phyloP scores from a whole-genome alignment of 2,113 vertebrate genomes.

The Manacus vitellinus region DNA sequence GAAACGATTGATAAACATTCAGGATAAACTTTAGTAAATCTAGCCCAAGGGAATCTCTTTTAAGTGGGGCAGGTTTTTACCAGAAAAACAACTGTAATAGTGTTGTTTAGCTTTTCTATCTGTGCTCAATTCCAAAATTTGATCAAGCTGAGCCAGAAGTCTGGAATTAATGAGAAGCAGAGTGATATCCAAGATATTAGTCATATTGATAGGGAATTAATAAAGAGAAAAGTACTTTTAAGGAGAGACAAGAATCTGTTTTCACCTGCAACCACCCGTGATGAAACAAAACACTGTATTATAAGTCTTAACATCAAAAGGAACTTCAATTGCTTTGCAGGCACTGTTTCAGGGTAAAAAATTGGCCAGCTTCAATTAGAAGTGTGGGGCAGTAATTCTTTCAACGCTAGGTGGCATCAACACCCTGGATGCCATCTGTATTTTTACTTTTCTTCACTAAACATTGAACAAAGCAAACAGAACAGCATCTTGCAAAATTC shows the following conservation, averaged over 20 bases:
- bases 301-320: background rate
- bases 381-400: background rate
- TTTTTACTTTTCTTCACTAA: background rate
- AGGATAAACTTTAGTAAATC: background rate
- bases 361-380: background rate
- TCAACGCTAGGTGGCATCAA: conserved; percentile 51
- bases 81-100: background rate
- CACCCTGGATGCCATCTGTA: background rate
- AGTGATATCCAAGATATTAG: background rate
- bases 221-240: background rate
- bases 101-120: background rate
- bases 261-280: background rate
- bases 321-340: background rate
- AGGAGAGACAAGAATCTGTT: background rate
- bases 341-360: background rate
- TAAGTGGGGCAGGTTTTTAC: background rate
- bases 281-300: background rate
- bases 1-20: background rate
- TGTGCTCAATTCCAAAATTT: background rate
- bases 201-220: background rate
- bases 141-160: background rate
- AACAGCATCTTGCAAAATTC: background rate
- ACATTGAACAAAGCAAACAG: background rate
- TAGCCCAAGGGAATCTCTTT: background rate
- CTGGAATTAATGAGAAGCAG: background rate